Evolutionary conservation across 2,113 vertebrate genomes (phyloP), one percentile per base, ranked within the genome.

Genomic region (Smithornis capensis): DNA sequence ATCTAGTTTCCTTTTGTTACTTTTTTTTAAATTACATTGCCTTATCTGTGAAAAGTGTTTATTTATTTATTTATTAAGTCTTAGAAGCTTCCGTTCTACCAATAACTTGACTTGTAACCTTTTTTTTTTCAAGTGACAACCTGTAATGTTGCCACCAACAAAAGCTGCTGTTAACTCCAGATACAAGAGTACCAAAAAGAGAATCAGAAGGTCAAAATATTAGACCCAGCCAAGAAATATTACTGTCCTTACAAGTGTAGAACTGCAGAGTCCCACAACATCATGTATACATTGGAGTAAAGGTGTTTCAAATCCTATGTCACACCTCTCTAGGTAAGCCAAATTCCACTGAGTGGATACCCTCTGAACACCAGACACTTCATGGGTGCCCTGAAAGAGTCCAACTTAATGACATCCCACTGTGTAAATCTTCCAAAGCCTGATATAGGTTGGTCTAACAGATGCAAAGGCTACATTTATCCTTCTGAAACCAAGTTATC

Each of bases 381-480:
- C 56, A 40, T 0, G 0, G 24, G 27, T 35, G 29, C 57, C 44
- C 38, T 86, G 33, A 80, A 57, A 33, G 38, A 55, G n/a, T n/a
- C 63, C 59, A 89, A 50, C 33, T 35, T 57, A 45, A 45, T 28
- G 53, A 70, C 53, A 73, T 64, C 4, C 9, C 53, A 68, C 37
- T 44, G 73, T 0, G 0, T 85, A 88, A 76, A 83, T 76, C 44
- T 82, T 92, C 52, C 67, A 88, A 68, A 73, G 38, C 22, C 50
- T 75, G 28, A 42, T 2, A 71, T 17, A 69, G 22, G 19, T 69
- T 70, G 44, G 16, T 42, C 70, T 60, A 37, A 78, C 27, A 16
- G 16, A 33, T 59, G 22, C 19, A 6, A 19, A 71, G 33, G 40
- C 29, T 40, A 70, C 29, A 31, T 63, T 82, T 71, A 70, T 27